Evolutionary conservation across 2,113 vertebrate species (phyloP).

Genomic region (Prolemur simus): DNA sequence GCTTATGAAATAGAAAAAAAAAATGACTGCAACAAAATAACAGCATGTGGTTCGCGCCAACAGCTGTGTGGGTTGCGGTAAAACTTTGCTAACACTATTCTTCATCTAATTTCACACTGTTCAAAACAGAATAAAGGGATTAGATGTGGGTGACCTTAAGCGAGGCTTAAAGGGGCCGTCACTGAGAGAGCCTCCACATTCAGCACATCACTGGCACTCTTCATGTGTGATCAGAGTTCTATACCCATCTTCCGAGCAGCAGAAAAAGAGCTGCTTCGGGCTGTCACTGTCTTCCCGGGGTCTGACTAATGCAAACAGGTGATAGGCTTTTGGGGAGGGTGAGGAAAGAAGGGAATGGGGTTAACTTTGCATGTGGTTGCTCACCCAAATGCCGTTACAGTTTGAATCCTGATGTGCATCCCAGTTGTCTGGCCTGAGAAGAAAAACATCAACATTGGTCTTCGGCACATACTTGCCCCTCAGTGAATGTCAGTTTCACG

Average conservation of each 20-base stretch:
- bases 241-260: neutral
- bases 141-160: neutral
- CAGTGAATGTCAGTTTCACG: neutral
- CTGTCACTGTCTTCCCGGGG: neutral
- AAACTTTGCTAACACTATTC: neutral
- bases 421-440: constrained; percentile 83
- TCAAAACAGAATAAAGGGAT: neutral
- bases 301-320: neutral
- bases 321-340: neutral
- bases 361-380: neutral
- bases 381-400: constrained; percentile 90
- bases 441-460: constrained; percentile 37
- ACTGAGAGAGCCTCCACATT: neutral
- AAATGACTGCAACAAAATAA: neutral
- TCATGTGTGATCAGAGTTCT: neutral
- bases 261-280: neutral
- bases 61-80: neutral
- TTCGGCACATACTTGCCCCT: neutral
- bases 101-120: neutral
- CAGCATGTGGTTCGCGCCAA: neutral
- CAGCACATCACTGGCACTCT: neutral
- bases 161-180: neutral
- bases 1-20: neutral
- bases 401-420: constrained; percentile 84
- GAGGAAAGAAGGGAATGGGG: neutral